Base-by-base conservation (phyloP, 2,888 invertebrate genomes). In the Atethmia centrago region DNA sequence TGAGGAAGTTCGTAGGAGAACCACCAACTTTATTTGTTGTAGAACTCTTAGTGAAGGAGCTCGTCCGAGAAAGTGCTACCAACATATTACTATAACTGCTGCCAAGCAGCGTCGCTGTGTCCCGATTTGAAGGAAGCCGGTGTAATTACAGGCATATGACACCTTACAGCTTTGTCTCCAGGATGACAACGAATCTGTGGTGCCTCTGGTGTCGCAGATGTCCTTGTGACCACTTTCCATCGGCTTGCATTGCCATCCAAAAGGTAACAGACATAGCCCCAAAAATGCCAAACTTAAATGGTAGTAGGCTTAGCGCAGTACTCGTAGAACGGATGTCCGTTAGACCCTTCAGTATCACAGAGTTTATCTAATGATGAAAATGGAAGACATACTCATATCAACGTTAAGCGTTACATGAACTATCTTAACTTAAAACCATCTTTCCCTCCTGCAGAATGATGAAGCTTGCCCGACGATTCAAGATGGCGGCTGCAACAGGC, bases 391-490 rank as follows among this genome's bases (percentile, higher is more conserved):
- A 36, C 7, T 36, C 36, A 4, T 4, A 36, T 36, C 36, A 36
- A 36, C 36, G 3, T 36, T 36, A 36, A 36, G 36, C 36, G 36
- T 36, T 36, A 5, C 25, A 53, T 28, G 21, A 31, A 58, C 31
- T 31, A 21, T 7, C 2, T 55, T 31, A 5, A 58, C 3, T 42
- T 45, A 7, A 21, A 63, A 47, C 5, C 14, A 49, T 49, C 12
- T 55, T 9, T n/a, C 0, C 4, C 10, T 56, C 40, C 12, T 16
- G 5, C 92, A 98, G 98, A 83, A 98, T 99, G 97, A 97, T 99
- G 93, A 98, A 98, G 89, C 97, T 98, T 2, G 98, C 98, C n/a
- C 97, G 97, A 70, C 97, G 98, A 79, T 98, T 99, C 91, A 97
- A 98, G 87, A 97, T 97, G 89, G 98, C 98, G 0, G 97, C 98